Percentiles rank a stretch among this genome's conserved stretches.
Evolutionary conservation across 2,797 vertebrate genomes (phyloP).

Genomic region (Rhinichthys osculus): DNA sequence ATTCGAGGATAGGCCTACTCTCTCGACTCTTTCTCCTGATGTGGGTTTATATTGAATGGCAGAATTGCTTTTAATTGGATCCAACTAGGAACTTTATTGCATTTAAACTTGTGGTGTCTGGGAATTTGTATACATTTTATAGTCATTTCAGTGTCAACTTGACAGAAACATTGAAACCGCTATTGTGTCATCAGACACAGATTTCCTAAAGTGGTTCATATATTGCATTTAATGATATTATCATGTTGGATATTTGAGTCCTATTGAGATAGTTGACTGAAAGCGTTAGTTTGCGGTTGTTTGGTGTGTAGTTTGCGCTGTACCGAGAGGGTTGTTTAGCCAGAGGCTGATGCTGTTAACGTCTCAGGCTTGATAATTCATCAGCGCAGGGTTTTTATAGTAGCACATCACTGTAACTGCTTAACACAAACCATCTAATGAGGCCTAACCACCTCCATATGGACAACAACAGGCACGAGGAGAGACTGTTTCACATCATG

Average conservation of each 20-base stretch:
- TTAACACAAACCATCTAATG: slow-evolving; percentile 82
- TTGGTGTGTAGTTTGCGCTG: background rate
- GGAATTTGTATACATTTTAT: slow-evolving; percentile 47
- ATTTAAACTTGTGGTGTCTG: slow-evolving; percentile 55
- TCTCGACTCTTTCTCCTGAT: slow-evolving; percentile 29
- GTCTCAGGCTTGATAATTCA: slow-evolving; percentile 75
- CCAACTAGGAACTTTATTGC: slow-evolving; percentile 49
- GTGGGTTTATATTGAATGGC: slow-evolving; percentile 37
- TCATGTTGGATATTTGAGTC: background rate
- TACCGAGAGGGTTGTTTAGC: background rate
- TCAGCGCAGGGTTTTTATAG: slow-evolving; percentile 80
- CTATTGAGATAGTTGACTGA: background rate
- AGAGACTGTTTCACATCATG: slow-evolving; percentile 68
- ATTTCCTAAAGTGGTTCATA: background rate
- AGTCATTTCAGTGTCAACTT: background rate
- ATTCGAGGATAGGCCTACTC: background rate
- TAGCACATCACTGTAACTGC: slow-evolving; percentile 82
- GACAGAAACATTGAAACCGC: background rate
- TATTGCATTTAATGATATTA: background rate
- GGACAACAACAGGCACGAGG: slow-evolving; percentile 73
- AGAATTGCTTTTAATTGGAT: slow-evolving; percentile 43
- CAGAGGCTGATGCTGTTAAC: slow-evolving; percentile 36
- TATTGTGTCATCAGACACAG: background rate
- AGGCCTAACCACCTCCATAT: slow-evolving; percentile 84
- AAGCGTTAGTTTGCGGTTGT: background rate